Percentiles rank a stretch among this genome's conserved stretches.
Conservation (phyloP, 1,140 invertebrate genomes). For the Drosophila pectinifera region DNA sequence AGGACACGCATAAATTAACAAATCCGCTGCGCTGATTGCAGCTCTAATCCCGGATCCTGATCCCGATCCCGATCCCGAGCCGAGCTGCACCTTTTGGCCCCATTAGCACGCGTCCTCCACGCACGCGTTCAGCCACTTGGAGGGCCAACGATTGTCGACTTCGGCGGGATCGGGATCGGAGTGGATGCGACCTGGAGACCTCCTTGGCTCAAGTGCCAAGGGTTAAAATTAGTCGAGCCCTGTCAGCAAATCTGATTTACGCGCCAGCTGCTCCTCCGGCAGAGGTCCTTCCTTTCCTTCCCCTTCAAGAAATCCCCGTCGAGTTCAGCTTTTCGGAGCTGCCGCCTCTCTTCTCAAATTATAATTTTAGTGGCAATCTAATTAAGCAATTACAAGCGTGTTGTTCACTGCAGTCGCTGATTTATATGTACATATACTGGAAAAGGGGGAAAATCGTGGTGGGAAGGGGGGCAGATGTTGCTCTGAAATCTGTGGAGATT, state of each 20-base stretch:
- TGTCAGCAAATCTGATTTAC: slow-evolving; percentile 84
- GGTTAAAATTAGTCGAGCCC: slow-evolving; percentile 81
- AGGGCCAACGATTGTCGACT: slow-evolving; percentile 43
- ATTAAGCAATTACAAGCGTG: slow-evolving; percentile 81
- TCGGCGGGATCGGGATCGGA: neutral
- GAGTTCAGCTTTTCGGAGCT: slow-evolving; percentile 12
- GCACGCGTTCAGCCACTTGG: slow-evolving; percentile 72
- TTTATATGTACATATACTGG: slow-evolving; percentile 43
- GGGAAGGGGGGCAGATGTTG: slow-evolving; percentile 29
- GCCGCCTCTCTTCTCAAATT: slow-evolving; percentile 58
- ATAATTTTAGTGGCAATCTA: slow-evolving; percentile 81
- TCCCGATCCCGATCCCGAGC: slow-evolving; percentile 15
- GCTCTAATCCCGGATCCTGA: slow-evolving; percentile 42
- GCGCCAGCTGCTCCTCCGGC: slow-evolving; percentile 55
- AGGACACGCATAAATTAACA: slow-evolving; percentile 79
- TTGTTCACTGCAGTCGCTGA: slow-evolving; percentile 41
- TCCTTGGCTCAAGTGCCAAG: slow-evolving; percentile 58
- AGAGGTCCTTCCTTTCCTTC: slow-evolving; percentile 13
- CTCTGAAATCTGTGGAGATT: slow-evolving; percentile 3
- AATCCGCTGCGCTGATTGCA: slow-evolving; percentile 50
- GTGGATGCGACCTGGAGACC: slow-evolving; percentile 24
- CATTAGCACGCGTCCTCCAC: slow-evolving; percentile 76
- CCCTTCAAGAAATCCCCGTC: slow-evolving; percentile 6
- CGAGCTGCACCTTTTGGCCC: slow-evolving; percentile 73
- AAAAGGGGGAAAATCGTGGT: neutral